Percentiles rank a stretch among this genome's conserved stretches.
These are phyloP conservation scores for Belgica antarctica DNA, from an alignment of 2,888 invertebrate species.

Conservation along the genomic window DNA sequence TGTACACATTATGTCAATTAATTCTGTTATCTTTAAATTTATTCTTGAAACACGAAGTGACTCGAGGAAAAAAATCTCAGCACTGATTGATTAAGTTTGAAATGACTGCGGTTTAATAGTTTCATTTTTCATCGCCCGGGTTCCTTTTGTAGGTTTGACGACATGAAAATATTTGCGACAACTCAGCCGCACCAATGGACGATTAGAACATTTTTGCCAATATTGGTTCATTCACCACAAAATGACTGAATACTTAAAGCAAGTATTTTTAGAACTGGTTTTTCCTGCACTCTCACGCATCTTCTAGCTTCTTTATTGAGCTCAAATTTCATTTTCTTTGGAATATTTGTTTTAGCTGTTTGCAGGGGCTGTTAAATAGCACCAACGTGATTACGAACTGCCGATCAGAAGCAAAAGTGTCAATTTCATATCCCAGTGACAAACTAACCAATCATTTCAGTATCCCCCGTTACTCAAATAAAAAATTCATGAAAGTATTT, in stretches of 20 bases:
- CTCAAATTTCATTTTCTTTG: neutral
- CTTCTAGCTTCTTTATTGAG: neutral
- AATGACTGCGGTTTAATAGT: too few species aligned
- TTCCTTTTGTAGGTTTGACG: too few species aligned
- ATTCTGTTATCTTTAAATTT: too few species aligned
- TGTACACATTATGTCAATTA: too few species aligned
- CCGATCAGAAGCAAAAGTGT: neutral
- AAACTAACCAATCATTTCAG: neutral
- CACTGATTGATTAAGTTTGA: too few species aligned
- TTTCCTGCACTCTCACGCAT: neutral
- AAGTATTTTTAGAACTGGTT: neutral
- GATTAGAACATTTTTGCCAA: neutral
- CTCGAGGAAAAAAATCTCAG: too few species aligned
- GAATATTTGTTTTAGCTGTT: too few species aligned
- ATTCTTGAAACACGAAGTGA: too few species aligned
- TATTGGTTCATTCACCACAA: constrained; percentile 8
- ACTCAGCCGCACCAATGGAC: too few species aligned
- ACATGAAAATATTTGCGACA: too few species aligned
- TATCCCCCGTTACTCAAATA: constrained; percentile 10
- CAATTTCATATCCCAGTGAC: neutral
- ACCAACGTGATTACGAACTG: neutral
- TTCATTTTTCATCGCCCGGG: too few species aligned
- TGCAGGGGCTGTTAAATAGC: too few species aligned
- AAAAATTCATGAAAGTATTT: neutral
- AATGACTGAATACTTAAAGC: neutral